Base-by-base conservation (phyloP, 2,888 invertebrate genomes). In the Hydropsyche betteni region DNA sequence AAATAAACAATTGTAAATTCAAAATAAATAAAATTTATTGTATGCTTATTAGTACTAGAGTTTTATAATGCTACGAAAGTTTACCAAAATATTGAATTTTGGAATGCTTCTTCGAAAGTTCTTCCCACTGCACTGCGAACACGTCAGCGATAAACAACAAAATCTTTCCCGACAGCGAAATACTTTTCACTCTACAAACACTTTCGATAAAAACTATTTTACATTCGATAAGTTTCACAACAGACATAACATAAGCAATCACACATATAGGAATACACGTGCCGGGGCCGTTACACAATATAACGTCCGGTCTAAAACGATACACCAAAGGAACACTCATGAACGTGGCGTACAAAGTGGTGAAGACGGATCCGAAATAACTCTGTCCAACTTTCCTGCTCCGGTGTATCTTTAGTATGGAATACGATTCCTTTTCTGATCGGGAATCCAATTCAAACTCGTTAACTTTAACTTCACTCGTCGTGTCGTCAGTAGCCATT, bases 281-380 rank as follows among this genome's bases (percentile, higher is more conserved):
- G 6, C 98, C 98, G 61, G 99, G 99, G 0, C 99, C 99, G 87
- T 99, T 98, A 85, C 95, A 96, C 69, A 97, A 85, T 81, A 97
- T 89, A 80, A 97, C 83, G 83, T 96, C 91, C 0, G 98, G 98
- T 79, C 89, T 89, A 80, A 91, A 88, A 69, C 85, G 87, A 80
- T 90, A 88, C 50, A 96, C 84, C 14, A 95, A 80, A 75, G 93
- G 93, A 81, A 94, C 83, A 73, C 92, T 90, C 80, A 88, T 87
- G 0, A 93, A 77, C n/a, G 90, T 87, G 0, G 97, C 91, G 83
- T 89, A 86, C 0, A 95, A 34, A 2, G 97, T 97, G 69, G 94
- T 94, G 80, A 92, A 88, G 58, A 96, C 82, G 14, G 96, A 93
- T 52, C 93, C 91, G 0, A 92, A 75, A 84, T 93, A 98, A 0